phyloP scores from a whole-genome alignment of 2,888 invertebrate species.

The Agonum fuliginosum region DNA sequence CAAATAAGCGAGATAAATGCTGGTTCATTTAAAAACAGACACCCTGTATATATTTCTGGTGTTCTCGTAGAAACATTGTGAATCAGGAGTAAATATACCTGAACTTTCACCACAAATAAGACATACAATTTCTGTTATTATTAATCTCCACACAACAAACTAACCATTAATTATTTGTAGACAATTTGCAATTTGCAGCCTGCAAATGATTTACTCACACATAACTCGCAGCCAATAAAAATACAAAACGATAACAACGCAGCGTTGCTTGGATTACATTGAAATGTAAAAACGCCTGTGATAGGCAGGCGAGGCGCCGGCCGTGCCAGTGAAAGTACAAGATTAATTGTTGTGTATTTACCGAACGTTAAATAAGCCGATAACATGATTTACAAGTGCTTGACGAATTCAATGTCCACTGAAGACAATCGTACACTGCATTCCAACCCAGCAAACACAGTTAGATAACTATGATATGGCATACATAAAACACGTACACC shows the following conservation, averaged over 20 bases:
- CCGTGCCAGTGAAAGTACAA: conserved; percentile 33
- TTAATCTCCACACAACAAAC: neutral
- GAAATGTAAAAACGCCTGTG: neutral
- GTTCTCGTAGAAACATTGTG: no score
- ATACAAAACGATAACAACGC: conserved; percentile 4
- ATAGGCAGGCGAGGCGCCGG: conserved; percentile 37
- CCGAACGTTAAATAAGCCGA: conserved; percentile 53
- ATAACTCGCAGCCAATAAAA: neutral
- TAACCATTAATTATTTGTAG: conserved; percentile 1
- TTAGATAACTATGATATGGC: no score
- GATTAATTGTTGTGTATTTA: conserved; percentile 55
- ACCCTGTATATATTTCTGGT: no score
- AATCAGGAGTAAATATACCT: no score
- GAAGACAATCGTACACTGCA: neutral
- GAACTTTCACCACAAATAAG: no score
- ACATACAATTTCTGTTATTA: neutral
- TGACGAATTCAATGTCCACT: conserved; percentile 34
- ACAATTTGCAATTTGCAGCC: no score
- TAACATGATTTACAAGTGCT: conserved; percentile 49
- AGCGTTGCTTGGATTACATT: neutral
- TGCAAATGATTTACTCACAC: neutral
- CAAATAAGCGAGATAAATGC: no score
- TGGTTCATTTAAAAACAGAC: no score
- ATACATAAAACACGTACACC: no score
- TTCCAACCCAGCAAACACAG: no score